Percentiles rank a stretch among this genome's conserved stretches.
phyloP scores from a whole-genome alignment of 2,113 vertebrate genomes.

The Recurvirostra avosetta region DNA sequence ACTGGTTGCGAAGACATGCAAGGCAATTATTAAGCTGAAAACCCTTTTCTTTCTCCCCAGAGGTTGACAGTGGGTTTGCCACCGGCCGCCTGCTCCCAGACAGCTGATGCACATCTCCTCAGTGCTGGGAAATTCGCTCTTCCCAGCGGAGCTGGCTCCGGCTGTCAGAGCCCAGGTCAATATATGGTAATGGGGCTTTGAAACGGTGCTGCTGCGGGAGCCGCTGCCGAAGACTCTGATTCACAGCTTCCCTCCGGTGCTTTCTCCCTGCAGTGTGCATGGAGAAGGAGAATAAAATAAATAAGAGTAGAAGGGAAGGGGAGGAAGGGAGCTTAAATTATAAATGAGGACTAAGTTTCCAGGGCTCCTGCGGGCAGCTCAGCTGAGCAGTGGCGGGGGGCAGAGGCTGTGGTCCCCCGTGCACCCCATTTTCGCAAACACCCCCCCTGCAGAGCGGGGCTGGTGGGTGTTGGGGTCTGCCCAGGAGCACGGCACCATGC shows the following conservation, averaged over 20 bases:
- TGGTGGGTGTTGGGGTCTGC: background rate
- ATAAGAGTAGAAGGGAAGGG: slow-evolving; percentile 36
- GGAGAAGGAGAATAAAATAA: slow-evolving; percentile 26
- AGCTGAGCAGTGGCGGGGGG: background rate
- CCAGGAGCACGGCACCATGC: too few species aligned
- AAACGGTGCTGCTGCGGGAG: slow-evolving; percentile 37
- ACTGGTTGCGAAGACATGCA: rapidly evolving
- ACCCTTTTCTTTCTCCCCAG: background rate
- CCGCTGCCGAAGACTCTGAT: slow-evolving; percentile 51
- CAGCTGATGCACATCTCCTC: background rate
- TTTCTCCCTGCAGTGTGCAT: background rate
- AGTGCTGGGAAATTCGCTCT: slow-evolving; percentile 30
- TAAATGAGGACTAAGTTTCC: slow-evolving; percentile 57
- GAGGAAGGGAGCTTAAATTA: slow-evolving; percentile 45
- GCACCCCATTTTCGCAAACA: background rate
- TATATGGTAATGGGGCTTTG: slow-evolving; percentile 70
- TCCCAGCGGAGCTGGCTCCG: slow-evolving; percentile 18
- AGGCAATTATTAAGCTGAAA: background rate
- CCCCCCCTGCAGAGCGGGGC: background rate
- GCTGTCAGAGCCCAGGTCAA: slow-evolving; percentile 66
- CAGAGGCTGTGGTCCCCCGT: background rate
- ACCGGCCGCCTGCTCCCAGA: background rate
- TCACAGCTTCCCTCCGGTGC: slow-evolving; percentile 58
- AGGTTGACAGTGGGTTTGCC: background rate
- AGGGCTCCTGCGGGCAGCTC: background rate